These are phyloP conservation scores for Synergus umbraculus DNA, from an alignment of 2,888 invertebrate species.

Conservation along the genomic window DNA sequence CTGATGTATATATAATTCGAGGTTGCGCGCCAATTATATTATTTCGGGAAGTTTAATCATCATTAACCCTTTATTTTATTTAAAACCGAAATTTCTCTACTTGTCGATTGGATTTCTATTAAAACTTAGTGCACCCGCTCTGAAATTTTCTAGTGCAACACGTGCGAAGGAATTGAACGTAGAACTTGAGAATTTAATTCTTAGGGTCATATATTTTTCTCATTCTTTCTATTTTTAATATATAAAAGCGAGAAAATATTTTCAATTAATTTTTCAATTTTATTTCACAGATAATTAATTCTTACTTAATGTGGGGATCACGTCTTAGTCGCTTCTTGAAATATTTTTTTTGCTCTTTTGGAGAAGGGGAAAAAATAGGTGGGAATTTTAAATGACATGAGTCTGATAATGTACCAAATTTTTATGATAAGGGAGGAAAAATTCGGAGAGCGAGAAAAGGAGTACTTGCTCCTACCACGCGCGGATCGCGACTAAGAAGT, in stretches of 20 bases:
- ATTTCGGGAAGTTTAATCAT: neutral
- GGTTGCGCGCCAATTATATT: neutral
- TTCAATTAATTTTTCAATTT: neutral
- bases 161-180: neutral
- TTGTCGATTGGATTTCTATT: neutral
- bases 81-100: neutral
- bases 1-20: neutral
- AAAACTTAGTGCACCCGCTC: neutral
- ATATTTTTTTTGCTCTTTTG: neutral
- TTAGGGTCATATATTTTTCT: neutral
- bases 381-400: neutral
- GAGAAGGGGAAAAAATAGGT: neutral
- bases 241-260: neutral
- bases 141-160: neutral
- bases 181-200: conserved; percentile 28
- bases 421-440: conserved; percentile 12
- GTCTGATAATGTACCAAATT: conserved; percentile 4
- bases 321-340: neutral
- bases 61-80: neutral
- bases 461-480: conserved; percentile 68
- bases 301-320: neutral
- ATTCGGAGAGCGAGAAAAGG: conserved; percentile 11
- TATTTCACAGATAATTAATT: neutral
- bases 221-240: conserved; percentile 19
- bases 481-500: conserved; percentile 70